Evolutionary conservation across 2,797 vertebrate genomes (phyloP).

Genomic region (Oceanodroma leucorhoa): DNA sequence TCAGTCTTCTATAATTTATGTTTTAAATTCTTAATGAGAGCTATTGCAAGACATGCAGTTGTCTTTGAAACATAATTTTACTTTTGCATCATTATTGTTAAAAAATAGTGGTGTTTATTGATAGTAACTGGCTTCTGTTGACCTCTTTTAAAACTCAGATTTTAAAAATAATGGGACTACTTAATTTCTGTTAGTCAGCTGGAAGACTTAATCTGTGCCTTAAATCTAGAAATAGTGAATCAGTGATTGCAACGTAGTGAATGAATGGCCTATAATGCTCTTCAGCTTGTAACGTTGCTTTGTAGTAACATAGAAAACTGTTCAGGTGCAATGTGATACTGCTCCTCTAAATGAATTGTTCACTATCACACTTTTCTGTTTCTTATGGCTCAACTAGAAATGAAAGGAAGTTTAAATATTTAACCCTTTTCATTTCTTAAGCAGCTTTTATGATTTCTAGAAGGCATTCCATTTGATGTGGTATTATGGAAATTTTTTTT

Average conservation of each 20-base stretch:
- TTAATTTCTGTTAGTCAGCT: background rate
- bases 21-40: slow-evolving; percentile 15
- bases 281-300: background rate
- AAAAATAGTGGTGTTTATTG: background rate
- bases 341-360: background rate
- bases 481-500: background rate
- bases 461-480: slow-evolving; percentile 49
- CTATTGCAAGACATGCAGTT: background rate
- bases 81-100: background rate
- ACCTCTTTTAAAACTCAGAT: background rate
- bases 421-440: background rate
- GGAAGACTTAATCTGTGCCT: background rate
- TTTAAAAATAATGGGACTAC: background rate
- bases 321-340: background rate
- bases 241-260: background rate
- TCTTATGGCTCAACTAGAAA: background rate
- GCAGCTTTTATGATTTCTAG: slow-evolving; percentile 9
- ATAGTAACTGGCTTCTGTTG: background rate
- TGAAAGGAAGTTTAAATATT: background rate
- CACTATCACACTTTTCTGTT: background rate
- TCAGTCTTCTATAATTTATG: background rate
- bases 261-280: background rate
- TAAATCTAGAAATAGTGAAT: background rate
- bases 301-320: background rate
- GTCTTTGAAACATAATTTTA: background rate